Conservation (phyloP, 1,140 invertebrate genomes). For the Lethrus apterus region DNA sequence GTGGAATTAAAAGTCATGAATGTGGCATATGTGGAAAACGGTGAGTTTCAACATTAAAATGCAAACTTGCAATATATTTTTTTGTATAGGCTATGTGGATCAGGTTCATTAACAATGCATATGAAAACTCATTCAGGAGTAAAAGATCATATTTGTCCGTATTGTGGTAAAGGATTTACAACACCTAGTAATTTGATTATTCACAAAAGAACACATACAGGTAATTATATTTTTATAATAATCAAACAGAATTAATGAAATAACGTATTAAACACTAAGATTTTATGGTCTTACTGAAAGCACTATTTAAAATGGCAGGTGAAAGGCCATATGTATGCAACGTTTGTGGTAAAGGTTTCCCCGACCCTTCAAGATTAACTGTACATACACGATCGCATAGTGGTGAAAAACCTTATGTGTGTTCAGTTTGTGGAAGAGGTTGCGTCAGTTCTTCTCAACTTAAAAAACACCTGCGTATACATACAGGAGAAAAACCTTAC, state of each 20-base stretch:
- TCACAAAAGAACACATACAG: conserved; percentile 47
- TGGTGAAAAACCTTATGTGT: conserved; percentile 43
- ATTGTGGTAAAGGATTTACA: conserved; percentile 59
- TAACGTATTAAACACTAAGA: too few species aligned
- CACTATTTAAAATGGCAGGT: too few species aligned
- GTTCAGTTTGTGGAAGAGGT: conserved; percentile 46
- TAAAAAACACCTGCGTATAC: conserved; percentile 26
- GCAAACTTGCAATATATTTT: conserved; percentile 6
- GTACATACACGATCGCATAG: conserved; percentile 39
- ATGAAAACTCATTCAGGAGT: conserved; percentile 63
- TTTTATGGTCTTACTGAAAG: too few species aligned
- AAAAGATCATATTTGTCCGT: conserved; percentile 62
- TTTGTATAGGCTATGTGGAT: conserved; percentile 32
- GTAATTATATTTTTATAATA: conserved; percentile 17
- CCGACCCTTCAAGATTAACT: conserved; percentile 35
- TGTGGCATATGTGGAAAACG: conserved; percentile 39
- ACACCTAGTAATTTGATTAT: conserved; percentile 40
- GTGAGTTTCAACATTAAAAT: conserved; percentile 22
- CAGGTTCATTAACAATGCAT: conserved; percentile 44
- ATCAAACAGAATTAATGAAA: neutral
- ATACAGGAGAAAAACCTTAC: conserved; percentile 27
- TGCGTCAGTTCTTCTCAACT: conserved; percentile 40
- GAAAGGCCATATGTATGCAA: conserved; percentile 41
- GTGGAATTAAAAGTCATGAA: conserved; percentile 32
- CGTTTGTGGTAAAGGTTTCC: conserved; percentile 41